Conservation (phyloP, 1,140 invertebrate genomes). For the Mercenaria mercenaria region DNA sequence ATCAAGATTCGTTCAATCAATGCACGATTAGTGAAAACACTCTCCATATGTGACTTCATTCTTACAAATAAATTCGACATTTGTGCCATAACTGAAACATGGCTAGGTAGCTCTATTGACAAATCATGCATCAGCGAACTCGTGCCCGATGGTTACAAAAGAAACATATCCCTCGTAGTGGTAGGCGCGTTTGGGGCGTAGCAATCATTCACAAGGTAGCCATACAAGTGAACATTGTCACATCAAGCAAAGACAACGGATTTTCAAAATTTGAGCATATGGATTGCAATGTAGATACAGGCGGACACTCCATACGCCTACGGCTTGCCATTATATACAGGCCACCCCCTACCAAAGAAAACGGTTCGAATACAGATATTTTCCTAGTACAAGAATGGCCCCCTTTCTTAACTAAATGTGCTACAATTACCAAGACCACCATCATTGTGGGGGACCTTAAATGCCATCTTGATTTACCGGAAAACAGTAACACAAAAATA, state of each 20-base stretch:
- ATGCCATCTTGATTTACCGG: conserved; percentile 12
- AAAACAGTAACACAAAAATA: not conserved
- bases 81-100: conserved; percentile 35
- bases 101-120: conserved; percentile 43
- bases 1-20: conserved; percentile 38
- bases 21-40: conserved; percentile 31
- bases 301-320: not conserved
- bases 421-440: conserved; percentile 7
- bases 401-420: conserved; percentile 18
- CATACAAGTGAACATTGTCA: not conserved
- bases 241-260: conserved; percentile 7
- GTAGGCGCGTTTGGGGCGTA: conserved; percentile 2
- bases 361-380: conserved; percentile 27
- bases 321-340: conserved; percentile 37
- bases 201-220: conserved; percentile 33
- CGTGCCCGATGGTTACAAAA: too few species aligned
- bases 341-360: conserved; percentile 35
- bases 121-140: conserved; percentile 46
- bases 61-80: conserved; percentile 42
- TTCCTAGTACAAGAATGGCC: conserved; percentile 25
- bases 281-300: conserved; percentile 20
- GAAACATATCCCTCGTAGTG: conserved; percentile 26
- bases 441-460: conserved; percentile 3
- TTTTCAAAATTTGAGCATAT: conserved; percentile 2
- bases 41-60: conserved; percentile 43